Evolutionary conservation across 1,140 invertebrate genomes (phyloP), one percentile per base, ranked within the genome.

Genomic region (Centruroides vittatus): DNA sequence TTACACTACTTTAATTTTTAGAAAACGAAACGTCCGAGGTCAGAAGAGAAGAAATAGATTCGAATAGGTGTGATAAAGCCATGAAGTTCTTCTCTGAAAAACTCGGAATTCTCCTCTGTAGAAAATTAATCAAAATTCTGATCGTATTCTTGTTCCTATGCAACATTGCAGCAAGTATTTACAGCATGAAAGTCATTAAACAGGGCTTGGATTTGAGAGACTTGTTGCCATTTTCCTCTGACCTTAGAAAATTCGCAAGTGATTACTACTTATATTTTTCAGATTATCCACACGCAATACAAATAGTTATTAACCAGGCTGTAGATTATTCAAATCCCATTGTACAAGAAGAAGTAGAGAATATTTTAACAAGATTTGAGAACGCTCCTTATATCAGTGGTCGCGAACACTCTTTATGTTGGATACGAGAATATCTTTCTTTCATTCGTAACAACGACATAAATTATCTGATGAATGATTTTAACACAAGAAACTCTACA

Each of bases 211-310:
- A 93, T 67, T 76, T 89, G 61, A 79, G 86, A 35, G 89, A 89
- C 69, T 75, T 93, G 2, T 89, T 89, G 3, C 83, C 86, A 71
- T 83, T 84, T 46, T 88, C 92, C 73, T 93, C 89, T 0, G 93
- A 93, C 69, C 90, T 89, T 5, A 85, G 91, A n/a, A 81, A 82
- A 61, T 93, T 91, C 71, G 93, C 92, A 69, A 86, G 92, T 69
- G 78, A 84, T 5, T 88, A 93, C 73, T 89, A 93, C 69, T 79
- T 81, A 61, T 93, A 89, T 73, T 93, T 89, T 75, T 79, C 88
- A 68, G 89, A 92, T 72, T 93, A 88, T 73, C 89, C 89, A 0
- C 93, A 93, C 69, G 81, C 86, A 67, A 86, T 91, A 72, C 87
- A 89, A 81, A 86, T 88, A 67, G 82, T 95, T 0, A 80, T 95